A percentile compares a stretch with the other conserved stretches of the same genome.
Evolutionary conservation across 2,888 invertebrate genomes (phyloP).

Genomic region (Gibbula magus): DNA sequence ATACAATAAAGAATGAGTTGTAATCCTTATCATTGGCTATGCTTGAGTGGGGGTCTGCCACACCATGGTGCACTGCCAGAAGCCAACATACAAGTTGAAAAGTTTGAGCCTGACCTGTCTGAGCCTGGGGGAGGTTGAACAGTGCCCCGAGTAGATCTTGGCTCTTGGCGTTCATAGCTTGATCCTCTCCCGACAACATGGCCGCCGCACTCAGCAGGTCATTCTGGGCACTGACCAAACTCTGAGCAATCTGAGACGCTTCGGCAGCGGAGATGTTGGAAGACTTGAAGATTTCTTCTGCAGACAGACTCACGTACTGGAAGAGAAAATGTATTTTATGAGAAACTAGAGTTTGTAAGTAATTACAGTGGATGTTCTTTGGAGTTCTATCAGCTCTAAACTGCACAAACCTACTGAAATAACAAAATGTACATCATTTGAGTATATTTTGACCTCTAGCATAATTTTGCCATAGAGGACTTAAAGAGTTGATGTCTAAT

Average conservation of each 20-base stretch:
- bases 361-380: too few species aligned
- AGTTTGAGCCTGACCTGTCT: slow-evolving; percentile 39
- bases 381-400: too few species aligned
- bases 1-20: too few species aligned
- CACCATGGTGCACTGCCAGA: too few species aligned
- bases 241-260: slow-evolving; percentile 38
- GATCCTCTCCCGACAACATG: slow-evolving; percentile 25
- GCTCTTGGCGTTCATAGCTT: slow-evolving; percentile 29
- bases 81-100: neutral
- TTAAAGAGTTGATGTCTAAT: too few species aligned
- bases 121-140: slow-evolving; percentile 42
- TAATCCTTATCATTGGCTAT: too few species aligned
- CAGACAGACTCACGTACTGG: slow-evolving; percentile 49
- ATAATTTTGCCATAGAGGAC: neutral
- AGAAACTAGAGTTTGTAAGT: too few species aligned
- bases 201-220: slow-evolving; percentile 42
- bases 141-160: slow-evolving; percentile 41
- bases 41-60: too few species aligned
- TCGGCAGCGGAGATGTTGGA: slow-evolving; percentile 53
- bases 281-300: slow-evolving; percentile 42
- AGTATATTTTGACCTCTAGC: neutral
- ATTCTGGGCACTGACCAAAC: slow-evolving; percentile 41
- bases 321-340: slow-evolving; percentile 26
- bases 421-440: neutral
- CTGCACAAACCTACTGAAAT: neutral